Conservation (phyloP, 2,113 vertebrate species). For the Anolis carolinensis region DNA sequence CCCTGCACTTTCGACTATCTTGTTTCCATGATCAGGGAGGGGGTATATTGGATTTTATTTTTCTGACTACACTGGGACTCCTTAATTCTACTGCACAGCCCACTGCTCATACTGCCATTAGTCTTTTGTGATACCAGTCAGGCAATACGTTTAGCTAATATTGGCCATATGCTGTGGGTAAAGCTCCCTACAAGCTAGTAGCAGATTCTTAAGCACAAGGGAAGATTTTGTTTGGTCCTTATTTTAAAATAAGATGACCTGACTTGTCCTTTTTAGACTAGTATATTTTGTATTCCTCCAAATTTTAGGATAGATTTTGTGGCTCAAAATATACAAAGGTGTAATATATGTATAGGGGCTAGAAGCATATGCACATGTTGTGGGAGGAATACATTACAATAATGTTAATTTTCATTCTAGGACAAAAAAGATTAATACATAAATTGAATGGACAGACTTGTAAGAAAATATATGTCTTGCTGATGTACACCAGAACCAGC, state of each 20-base stretch:
- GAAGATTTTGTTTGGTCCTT: not conserved
- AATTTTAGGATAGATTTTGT: not conserved
- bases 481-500: not conserved
- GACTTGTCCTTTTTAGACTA: not conserved
- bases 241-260: not conserved
- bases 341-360: too few relatives aligned
- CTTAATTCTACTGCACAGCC: not conserved
- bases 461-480: not conserved
- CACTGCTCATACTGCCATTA: not conserved
- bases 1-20: not conserved
- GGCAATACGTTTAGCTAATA: not conserved
- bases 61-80: not conserved
- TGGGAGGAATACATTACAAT: not conserved
- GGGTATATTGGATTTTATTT: not conserved
- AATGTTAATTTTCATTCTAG: not conserved
- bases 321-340: not conserved
- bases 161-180: not conserved
- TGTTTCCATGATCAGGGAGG: not conserved
- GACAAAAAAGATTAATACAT: not conserved
- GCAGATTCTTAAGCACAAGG: not conserved
- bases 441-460: not conserved
- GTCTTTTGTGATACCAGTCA: not conserved
- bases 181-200: not conserved
- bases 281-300: not conserved
- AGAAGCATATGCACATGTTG: not conserved